These are phyloP conservation scores for Agelaius tricolor DNA, from an alignment of 2,113 vertebrate species.

Conservation along the genomic window DNA sequence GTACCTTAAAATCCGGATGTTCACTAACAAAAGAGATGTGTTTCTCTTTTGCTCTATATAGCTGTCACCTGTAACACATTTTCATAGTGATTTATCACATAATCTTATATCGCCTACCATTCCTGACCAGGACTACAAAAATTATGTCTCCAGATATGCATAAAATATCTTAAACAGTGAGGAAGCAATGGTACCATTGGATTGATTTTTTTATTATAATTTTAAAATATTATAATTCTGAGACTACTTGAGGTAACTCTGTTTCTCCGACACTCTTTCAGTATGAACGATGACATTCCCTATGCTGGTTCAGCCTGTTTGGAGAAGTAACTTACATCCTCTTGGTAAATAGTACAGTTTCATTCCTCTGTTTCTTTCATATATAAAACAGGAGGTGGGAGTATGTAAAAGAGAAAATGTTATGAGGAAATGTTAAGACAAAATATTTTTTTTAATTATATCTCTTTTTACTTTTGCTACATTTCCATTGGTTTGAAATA, in stretches of 20 bases:
- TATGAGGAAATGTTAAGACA: fast-evolving
- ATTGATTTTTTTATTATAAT: not conserved
- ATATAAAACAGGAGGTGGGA: not conserved
- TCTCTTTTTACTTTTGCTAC: not conserved
- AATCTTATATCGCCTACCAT: not conserved
- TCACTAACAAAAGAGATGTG: not conserved
- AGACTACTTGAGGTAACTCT: not conserved
- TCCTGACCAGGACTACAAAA: not conserved
- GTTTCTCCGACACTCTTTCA: not conserved
- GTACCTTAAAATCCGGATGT: not conserved
- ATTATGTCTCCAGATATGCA: not conserved
- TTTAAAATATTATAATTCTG: not conserved
- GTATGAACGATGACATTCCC: not conserved
- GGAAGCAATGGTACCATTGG: not conserved
- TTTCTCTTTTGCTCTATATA: not conserved
- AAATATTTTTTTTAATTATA: not conserved
- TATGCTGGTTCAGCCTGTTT: not conserved
- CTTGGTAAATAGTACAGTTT: not conserved
- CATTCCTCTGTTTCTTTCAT: not conserved
- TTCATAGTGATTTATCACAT: not conserved
- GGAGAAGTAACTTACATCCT: not conserved
- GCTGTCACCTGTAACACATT: not conserved
- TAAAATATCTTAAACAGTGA: not conserved
- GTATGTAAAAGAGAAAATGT: not conserved
- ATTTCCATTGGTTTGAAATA: not conserved